Evolutionary conservation across 1,140 invertebrate species (phyloP).

Genomic region (Hormaphis cornu): DNA sequence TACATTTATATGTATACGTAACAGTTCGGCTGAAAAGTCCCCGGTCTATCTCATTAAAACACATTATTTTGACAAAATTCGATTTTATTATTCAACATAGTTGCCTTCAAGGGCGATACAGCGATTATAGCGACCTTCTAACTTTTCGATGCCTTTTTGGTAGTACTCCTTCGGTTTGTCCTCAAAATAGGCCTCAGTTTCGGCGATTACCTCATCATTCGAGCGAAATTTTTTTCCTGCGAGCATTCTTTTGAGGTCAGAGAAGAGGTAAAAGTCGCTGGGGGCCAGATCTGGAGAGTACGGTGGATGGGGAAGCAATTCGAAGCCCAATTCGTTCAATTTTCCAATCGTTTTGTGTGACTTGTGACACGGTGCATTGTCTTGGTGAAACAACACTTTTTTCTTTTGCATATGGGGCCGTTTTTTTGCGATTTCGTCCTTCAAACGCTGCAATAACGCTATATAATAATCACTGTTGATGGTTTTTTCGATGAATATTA

Average conservation of each 20-base stretch:
- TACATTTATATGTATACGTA: no score
- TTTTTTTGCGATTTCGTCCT: background rate
- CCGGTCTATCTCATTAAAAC: background rate
- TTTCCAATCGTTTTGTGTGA: slow-evolving; percentile 33
- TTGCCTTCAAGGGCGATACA: slow-evolving; percentile 36
- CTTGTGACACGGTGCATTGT: slow-evolving; percentile 35
- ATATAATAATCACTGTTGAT: no score
- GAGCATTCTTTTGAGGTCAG: slow-evolving; percentile 34
- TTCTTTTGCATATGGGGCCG: background rate
- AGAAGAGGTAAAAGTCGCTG: slow-evolving; percentile 40
- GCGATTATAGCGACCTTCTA: slow-evolving; percentile 35
- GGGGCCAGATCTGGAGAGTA: slow-evolving; percentile 41
- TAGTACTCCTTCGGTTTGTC: no score
- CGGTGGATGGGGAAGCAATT: slow-evolving; percentile 39
- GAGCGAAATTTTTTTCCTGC: slow-evolving; percentile 19
- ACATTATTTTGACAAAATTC: background rate
- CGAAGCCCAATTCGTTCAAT: slow-evolving; percentile 37
- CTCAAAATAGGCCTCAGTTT: slow-evolving; percentile 29
- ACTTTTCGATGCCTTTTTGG: no score
- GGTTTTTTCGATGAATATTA: slow-evolving; percentile 27
- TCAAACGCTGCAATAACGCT: background rate
- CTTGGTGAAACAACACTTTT: background rate
- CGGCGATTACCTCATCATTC: slow-evolving; percentile 27
- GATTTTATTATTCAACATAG: slow-evolving; percentile 37
- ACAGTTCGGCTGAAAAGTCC: no score